Percentiles rank a stretch among this genome's conserved stretches.
Evolutionary conservation across 2,113 vertebrate genomes (phyloP).

Genomic region (Capreolus pygargus): DNA sequence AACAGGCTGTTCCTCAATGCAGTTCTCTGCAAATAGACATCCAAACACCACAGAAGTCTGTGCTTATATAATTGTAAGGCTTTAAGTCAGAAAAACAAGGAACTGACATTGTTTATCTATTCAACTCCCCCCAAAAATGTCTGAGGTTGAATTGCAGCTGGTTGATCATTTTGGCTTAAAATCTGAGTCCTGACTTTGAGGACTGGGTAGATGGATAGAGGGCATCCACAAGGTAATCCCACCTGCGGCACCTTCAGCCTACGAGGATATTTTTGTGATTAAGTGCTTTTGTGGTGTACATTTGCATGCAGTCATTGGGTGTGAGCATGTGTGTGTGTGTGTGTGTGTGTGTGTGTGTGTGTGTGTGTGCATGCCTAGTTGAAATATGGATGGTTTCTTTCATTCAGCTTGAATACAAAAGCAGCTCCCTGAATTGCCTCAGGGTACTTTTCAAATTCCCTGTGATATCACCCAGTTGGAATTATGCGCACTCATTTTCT

Average conservation of each 20-base stretch:
- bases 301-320: background rate
- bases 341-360: constrained; percentile 1
- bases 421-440: constrained; percentile 16
- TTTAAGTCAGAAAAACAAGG: constrained; percentile 28
- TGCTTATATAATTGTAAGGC: background rate
- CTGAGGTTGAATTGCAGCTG: background rate
- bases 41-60: background rate
- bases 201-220: background rate
- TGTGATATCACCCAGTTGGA: constrained; percentile 53
- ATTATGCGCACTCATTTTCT: constrained; percentile 60
- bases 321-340: background rate
- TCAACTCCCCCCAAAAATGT: background rate
- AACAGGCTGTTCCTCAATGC: background rate
- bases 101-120: background rate
- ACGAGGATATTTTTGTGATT: constrained; percentile 51
- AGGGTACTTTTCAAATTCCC: constrained; percentile 54
- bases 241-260: background rate
- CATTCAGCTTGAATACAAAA: constrained; percentile 55
- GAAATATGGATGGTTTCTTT: constrained; percentile 65
- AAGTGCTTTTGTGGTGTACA: background rate
- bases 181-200: background rate
- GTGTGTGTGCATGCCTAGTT: background rate
- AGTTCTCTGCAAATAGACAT: constrained; percentile 23
- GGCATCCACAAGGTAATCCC: constrained; percentile 16
- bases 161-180: background rate